Base-by-base conservation (phyloP, 1,140 invertebrate genomes). In the Gryllus bimaculatus region DNA sequence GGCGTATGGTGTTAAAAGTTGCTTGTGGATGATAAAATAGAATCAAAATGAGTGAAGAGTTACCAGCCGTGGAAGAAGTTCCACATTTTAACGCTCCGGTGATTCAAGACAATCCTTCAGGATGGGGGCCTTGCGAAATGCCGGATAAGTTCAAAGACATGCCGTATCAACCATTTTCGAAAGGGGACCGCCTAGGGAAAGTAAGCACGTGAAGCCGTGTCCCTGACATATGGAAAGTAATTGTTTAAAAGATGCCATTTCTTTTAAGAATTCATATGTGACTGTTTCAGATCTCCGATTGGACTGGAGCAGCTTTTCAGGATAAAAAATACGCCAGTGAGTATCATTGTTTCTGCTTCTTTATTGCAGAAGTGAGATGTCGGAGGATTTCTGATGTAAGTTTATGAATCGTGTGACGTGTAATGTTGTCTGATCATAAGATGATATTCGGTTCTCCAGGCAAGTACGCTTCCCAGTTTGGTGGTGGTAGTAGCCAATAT, bases 81-180 rank as follows among this genome's bases (percentile, higher is more conserved):
- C 84, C 85, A 47, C 87, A 89, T 81, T 94, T 94, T 82, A 83
- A 88, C 74, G 88, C 91, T 8, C 94, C 94, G 2, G 86, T 90
- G 73, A 93, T 98, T 84, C 94, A 96, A 85, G 94, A 96, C 83
- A 98, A 97, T 86, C 91, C 92, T 1, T 90, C 90, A 82, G 97
- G 97, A 85, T 99, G 98, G 98, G 98, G 98, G 6, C 98, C 98
- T 74, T 95, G 92, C 86, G 93, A 95, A 84, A 90, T 98, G 85
- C 96, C 96, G 21, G 95, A 96, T 81, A 94, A 97, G 85, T 99
- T 97, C 86, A 95, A 95, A 85, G 97, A 98, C 87, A 98, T 99
- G 92, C 97, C 98, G 0, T 99, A 99, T 86, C 97, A 98, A 86
- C 97, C 96, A 20, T 99, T 98, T 85, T 97, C 96, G 77, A 99